Evolutionary conservation across 2,888 invertebrate species (phyloP), one percentile per base, ranked within the genome.

Genomic region (Eupithecia tripunctaria): DNA sequence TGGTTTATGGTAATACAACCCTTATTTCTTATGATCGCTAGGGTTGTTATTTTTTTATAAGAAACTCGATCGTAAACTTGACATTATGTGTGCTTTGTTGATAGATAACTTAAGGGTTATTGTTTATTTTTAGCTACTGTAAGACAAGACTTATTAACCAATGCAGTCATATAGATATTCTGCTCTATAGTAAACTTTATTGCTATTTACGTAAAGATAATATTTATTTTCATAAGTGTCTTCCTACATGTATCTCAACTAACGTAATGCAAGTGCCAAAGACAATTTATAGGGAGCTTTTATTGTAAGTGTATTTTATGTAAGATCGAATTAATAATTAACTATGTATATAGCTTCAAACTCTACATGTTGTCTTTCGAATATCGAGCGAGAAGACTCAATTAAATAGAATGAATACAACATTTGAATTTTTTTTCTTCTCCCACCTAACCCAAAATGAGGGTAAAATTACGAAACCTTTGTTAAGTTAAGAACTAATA

Each of bases 251-350:
- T 84, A 79, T 82, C 74, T 69, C 71, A 70, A 72, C 43, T 84
- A 86, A 82, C 79, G 82, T 88, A 90, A 91, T 85, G 85, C 85
- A 92, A 93, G 93, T 93, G 93, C 93, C 93, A 93, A 93, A 90
- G 85, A 88, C 87, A 88, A 89, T 86, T 73, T 89, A n/a, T 90
- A 92, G 92, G 91, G 90, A 92, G 91, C 90, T 92, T 93, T 84
- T 91, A 90, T 75, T 77, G 78, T 89, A 91, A 89, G 88, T 87
- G 85, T 88, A 74, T 71, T 41, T 51, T 71, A 68, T 86, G 79
- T 81, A 76, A 81, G 79, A 81, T 78, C 64, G 70, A 73, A 70
- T 56, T 56, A 56, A 25, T 56, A 25, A 56, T 64, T 68, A 70
- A 67, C 15, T 82, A 79, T 82, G 78, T 71, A 78, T 89, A 88